Conservation (phyloP, 64 coral and sea anemone species). For the Actinia equina region DNA sequence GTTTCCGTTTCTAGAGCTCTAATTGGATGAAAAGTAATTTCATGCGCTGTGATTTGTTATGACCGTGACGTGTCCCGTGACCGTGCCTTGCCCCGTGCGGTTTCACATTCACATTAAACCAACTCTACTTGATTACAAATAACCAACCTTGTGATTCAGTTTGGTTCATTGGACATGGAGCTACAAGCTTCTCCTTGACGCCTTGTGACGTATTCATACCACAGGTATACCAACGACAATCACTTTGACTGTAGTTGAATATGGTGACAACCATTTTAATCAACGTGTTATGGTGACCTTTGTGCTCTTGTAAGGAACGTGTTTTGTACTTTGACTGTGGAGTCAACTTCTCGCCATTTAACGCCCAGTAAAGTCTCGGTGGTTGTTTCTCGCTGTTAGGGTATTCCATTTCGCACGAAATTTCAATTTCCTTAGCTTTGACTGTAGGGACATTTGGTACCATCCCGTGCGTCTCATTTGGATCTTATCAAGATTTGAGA, state of each 20-base stretch:
- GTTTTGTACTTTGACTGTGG: neutral
- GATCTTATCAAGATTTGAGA: too few relatives aligned
- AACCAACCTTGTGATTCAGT: neutral
- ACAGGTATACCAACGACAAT: constrained; percentile 17
- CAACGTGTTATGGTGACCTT: neutral
- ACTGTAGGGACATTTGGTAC: too few relatives aligned
- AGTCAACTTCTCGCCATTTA: neutral
- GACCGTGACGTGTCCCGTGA: too few relatives aligned
- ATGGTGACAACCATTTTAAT: neutral
- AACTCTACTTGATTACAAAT: neutral
- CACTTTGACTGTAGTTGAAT: neutral
- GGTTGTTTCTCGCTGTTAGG: neutral
- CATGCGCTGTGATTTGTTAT: too few relatives aligned
- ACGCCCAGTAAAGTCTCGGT: neutral
- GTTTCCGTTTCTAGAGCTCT: too few relatives aligned
- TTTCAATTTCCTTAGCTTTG: too few relatives aligned
- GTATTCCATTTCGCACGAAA: neutral
- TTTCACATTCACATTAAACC: too few relatives aligned
- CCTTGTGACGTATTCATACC: constrained; percentile 8
- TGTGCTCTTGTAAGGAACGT: neutral
- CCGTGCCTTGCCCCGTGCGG: too few relatives aligned
- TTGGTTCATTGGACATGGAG: neutral
- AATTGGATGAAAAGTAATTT: too few relatives aligned
- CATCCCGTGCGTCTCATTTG: too few relatives aligned
- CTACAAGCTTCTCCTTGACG: neutral